phyloP scores from a whole-genome alignment of 1,140 invertebrate genomes.

The Ruditapes philippinarum region DNA sequence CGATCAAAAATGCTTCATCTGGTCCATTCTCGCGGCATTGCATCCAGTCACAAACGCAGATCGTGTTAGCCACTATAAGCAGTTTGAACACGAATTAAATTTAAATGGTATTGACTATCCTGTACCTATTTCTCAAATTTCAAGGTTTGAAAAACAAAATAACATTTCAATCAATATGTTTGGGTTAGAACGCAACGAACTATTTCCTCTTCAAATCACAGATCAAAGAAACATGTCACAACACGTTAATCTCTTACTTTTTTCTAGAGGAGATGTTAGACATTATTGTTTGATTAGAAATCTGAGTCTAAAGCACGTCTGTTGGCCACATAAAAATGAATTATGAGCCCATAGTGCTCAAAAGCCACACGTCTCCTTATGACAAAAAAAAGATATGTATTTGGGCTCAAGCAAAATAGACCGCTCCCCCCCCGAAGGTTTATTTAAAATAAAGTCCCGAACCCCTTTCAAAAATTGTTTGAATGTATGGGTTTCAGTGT shows the following conservation, averaged over 20 bases:
- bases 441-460: not conserved
- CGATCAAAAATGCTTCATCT: too few species aligned
- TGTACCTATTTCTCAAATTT: not conserved
- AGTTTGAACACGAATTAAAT: not conserved
- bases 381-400: conserved; percentile 62
- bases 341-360: too few species aligned
- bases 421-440: not conserved
- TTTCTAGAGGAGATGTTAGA: not conserved
- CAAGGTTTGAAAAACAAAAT: not conserved
- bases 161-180: not conserved
- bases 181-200: not conserved
- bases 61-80: too few species aligned
- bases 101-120: too few species aligned
- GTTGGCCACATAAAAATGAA: too few species aligned
- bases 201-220: conserved; percentile 11
- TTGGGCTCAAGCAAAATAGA: conserved; percentile 1
- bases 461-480: not conserved
- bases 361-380: conserved; percentile 47
- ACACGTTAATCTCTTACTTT: not conserved
- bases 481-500: too few species aligned
- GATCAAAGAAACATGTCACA: not conserved
- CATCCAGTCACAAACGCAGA: too few species aligned
- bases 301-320: too few species aligned
- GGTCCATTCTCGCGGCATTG: not conserved
- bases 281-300: not conserved